Base-by-base conservation (phyloP, 2,888 invertebrate species). In the Villa cingulata region DNA sequence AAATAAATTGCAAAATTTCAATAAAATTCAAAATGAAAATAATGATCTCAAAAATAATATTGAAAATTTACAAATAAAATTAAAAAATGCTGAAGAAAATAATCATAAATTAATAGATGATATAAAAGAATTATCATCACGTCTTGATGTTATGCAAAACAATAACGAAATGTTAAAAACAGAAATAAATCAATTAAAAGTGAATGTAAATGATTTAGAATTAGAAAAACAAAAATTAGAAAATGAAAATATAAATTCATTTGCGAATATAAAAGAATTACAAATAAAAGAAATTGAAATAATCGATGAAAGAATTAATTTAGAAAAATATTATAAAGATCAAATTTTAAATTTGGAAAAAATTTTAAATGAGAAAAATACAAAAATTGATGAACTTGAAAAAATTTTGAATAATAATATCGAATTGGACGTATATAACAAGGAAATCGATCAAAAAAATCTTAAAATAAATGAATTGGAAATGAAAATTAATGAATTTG, bases 91-190 rank as follows among this genome's bases (percentile, higher is more conserved):
- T 12, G 48, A 46, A 10, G 55, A 55, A 41, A 58, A 55, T 17
- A 61, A 57, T 18, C 50, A 55, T 0, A 27, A 48, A 12, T 43
- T 55, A 0, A 53, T 47, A 32, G 58, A 58, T 48, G 48, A 60
- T 43, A 43, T 60, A 1, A 53, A 56, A 16, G 59, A 61, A 48
- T 41, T 57, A 18, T 48, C 54, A 2, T 45, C 57, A 9, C 49
- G 54, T 4, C 51, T 54, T 7, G 39, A 49, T 45, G 53, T 52
- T 38, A 51, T 55, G 10, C 55, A 57, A 37, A 51, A 55, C 39
- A 55, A 48, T 18, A 54, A 46, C 40, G 52, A 54, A 1, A 17
- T 37, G 2, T 37, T 61, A 0, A 51, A 52, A 9, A 41, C 51
- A 0, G 55, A 62, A 46, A 43, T 64, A 34, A 46, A 54, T 17